These are phyloP conservation scores for Frankliniella fusca DNA, from an alignment of 2,888 invertebrate species.

Conservation along the genomic window DNA sequence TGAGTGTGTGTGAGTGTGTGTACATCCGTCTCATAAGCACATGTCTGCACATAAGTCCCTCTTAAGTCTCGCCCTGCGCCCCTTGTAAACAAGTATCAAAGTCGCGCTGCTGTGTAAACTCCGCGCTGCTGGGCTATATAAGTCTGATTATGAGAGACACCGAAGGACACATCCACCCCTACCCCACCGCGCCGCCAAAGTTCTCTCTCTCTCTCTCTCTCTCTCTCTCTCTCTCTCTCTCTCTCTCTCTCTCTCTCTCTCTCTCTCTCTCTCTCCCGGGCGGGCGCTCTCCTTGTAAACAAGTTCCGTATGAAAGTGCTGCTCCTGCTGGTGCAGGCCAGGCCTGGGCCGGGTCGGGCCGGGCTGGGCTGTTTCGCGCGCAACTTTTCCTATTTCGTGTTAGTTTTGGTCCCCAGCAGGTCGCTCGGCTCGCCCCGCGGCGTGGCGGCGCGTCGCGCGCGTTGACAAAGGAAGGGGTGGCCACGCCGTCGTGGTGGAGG, in stretches of 20 bases:
- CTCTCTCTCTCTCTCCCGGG: too few species aligned
- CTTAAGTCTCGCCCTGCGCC: too few species aligned
- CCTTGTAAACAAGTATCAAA: too few species aligned
- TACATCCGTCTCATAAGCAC: too few species aligned
- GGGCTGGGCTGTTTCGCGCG: conserved; percentile 4
- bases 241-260: background rate
- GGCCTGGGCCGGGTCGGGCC: background rate
- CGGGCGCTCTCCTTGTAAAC: conserved; percentile 6
- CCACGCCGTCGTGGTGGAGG: too few species aligned
- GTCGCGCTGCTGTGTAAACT: background rate
- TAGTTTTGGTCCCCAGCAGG: conserved; percentile 23
- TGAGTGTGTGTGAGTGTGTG: too few species aligned
- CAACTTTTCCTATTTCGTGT: conserved; percentile 26
- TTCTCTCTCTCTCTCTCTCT: background rate
- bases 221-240: background rate
- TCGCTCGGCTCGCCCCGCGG: background rate
- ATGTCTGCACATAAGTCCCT: too few species aligned
- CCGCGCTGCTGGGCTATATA: background rate
- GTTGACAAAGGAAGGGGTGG: too few species aligned
- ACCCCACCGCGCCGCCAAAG: background rate
- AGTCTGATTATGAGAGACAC: conserved; percentile 21
- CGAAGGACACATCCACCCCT: background rate
- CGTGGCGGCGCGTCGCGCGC: background rate
- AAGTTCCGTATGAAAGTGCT: conserved; percentile 24
- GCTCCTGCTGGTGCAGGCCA: background rate